These are phyloP conservation scores for Dinoponera quadriceps DNA, from an alignment of 1,140 invertebrate genomes.

Conservation along the genomic window DNA sequence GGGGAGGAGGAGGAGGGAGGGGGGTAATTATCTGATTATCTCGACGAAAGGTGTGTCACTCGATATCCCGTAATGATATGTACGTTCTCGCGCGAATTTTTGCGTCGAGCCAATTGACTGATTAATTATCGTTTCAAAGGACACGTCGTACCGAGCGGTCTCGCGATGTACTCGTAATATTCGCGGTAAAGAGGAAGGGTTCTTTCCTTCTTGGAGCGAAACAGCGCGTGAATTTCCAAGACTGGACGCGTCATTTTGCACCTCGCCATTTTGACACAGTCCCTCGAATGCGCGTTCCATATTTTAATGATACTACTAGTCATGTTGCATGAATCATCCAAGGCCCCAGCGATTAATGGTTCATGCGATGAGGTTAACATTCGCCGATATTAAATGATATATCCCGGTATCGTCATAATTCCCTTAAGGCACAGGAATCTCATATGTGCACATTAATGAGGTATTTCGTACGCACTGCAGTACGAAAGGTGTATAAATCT, in stretches of 20 bases:
- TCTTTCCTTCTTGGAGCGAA: too few relatives aligned
- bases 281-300: conserved; percentile 3
- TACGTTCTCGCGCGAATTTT: too few relatives aligned
- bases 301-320: conserved; percentile 36
- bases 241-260: not conserved
- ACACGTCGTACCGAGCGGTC: too few relatives aligned
- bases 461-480: conserved; percentile 44
- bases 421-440: conserved; percentile 55
- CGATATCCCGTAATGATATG: too few relatives aligned
- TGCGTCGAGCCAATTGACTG: too few relatives aligned
- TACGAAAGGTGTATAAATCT: conserved; percentile 51
- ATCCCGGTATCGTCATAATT: conserved; percentile 54
- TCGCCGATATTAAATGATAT: conserved; percentile 57
- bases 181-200: too few relatives aligned
- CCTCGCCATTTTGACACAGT: not conserved
- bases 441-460: conserved; percentile 54
- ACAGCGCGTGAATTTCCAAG: not conserved
- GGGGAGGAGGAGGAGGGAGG: too few relatives aligned
- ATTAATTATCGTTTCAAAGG: too few relatives aligned
- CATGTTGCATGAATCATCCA: conserved; percentile 35
- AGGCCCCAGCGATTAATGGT: conserved; percentile 42
- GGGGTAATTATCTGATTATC: too few relatives aligned
- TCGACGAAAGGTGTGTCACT: too few relatives aligned
- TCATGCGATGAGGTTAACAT: conserved; percentile 47
- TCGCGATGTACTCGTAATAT: too few relatives aligned